Base-by-base conservation (phyloP, 2,797 vertebrate genomes). In the Ciconia nigra region DNA sequence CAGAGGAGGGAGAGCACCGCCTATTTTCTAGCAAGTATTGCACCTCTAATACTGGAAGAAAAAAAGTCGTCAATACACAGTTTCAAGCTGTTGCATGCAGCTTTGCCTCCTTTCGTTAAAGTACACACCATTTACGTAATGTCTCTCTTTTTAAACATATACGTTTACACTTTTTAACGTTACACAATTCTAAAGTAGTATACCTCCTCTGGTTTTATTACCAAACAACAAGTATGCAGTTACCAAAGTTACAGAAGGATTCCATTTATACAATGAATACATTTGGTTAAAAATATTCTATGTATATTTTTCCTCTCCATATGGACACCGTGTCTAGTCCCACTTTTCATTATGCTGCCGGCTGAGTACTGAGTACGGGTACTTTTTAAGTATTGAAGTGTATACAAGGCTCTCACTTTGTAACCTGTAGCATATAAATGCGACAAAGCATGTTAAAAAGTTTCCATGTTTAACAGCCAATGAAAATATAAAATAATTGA, bases 401-500 rank as follows among this genome's bases (percentile, higher is more conserved):
- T 99, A 99, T 98, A 99, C 99, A 99, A 99, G 99, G 99, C 99
- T 99, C 99, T 99, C 99, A 99, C 99, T 99, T 99, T 99, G 99
- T 99, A 98, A 99, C 99, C 99, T 99, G 99, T 99, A 99, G 99
- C 99, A 99, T 99, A 99, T 99, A 99, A 99, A 99, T 99, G 99
- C 99, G 99, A 99, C 99, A 99, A 99, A 99, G 99, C 99, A 99
- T 99, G 99, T 99, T 99, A 98, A 98, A 99, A 99, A 99, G 98
- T 99, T 99, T 98, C 99, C 99, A 99, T 98, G 99, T 98, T 98
- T 98, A 98, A 98, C 98, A 99, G 98, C 98, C 98, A 98, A 98
- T 96, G 98, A 98, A 98, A 98, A 98, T 98, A 98, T 97, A 96
- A 98, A 98, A 98, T 98, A 98, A 99, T 97, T 97, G 97, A 98